Evolutionary conservation across 2,113 vertebrate genomes (phyloP), one percentile per base, ranked within the genome.

Genomic region (Sinocyclocheilus rhinocerous): DNA sequence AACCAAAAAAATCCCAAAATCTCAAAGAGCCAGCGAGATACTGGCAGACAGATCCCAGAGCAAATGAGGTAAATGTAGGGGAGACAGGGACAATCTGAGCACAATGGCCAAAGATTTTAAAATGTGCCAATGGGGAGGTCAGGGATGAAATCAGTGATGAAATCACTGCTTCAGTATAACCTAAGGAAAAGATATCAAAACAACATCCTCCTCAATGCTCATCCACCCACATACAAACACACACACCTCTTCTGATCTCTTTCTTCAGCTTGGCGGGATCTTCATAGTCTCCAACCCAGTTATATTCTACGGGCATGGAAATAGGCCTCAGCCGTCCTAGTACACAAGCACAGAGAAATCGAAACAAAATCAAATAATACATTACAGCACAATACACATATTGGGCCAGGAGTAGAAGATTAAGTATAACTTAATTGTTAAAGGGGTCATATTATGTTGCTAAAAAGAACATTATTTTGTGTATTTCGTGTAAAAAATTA

Each of bases 251-350:
- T 94, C 97, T 96, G 94, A 96, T 97, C 91, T 99, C 98, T 95
- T 97, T 97, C 95, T 97, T 99, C 93, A 96, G 95, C 95, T 97
- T 98, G 95, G 94, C 96, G 89, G 97, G 96, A 94, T 99, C 97
- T 95, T 99, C 98, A 93, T 96, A 96, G 92, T 99, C 98, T 93
- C 96, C 98, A 92, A 97, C 97, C 98, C 98, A 99, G 94, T 97
- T 99, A 95, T 98, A 99, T 94, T 99, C 98, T 92, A 99, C 96
- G 84, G 98, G 98, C 98, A 99, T 99, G 91, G 98, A 99, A 93
- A 99, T 98, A 93, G 98, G 98, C 91, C 98, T 97, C 91, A 99
- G 95, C 92, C 97, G 97, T 92, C 98, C 97, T 99, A 94, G 70
- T 89, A 93, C 79, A 88, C 91, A 88, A 90, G 86, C 77, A 86